Percentiles rank a stretch among this genome's conserved stretches.
Evolutionary conservation across 1,140 invertebrate genomes (phyloP).

Genomic region (Varroa destructor): DNA sequence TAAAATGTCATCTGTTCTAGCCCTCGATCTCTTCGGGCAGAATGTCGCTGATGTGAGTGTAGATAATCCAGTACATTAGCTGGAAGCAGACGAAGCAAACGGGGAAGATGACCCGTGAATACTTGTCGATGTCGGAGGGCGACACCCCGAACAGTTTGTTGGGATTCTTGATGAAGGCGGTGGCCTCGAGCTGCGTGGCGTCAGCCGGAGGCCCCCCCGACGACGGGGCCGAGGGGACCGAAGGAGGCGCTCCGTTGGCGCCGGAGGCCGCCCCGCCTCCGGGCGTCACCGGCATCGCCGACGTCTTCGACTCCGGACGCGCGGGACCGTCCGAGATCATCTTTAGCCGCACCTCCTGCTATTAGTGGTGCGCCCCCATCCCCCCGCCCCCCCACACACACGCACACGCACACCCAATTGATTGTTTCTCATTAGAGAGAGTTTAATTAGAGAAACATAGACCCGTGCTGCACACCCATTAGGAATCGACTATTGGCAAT

Average conservation of each 20-base stretch:
- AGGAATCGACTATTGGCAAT: no score
- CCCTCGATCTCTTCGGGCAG: slow-evolving; percentile 59
- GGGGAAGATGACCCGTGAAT: slow-evolving; percentile 84
- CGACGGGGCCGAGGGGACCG: not conserved
- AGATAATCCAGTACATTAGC: slow-evolving; percentile 95
- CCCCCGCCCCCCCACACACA: no score
- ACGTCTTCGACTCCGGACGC: slow-evolving; percentile 17
- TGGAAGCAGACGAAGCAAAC: slow-evolving; percentile 95
- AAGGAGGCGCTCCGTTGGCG: slow-evolving; percentile 22
- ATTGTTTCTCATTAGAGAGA: no score
- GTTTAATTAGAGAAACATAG: no score
- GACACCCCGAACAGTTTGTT: slow-evolving; percentile 77
- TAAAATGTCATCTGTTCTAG: not conserved
- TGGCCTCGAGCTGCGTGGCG: slow-evolving; percentile 26
- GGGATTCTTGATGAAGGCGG: slow-evolving; percentile 55
- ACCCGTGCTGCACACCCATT: no score
- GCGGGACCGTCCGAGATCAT: slow-evolving; percentile 5
- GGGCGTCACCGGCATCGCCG: slow-evolving; percentile 9
- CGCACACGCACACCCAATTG: no score
- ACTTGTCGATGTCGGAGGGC: slow-evolving; percentile 89
- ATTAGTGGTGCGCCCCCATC: not conserved
- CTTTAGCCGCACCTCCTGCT: slow-evolving; percentile 20
- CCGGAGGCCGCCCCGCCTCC: not conserved
- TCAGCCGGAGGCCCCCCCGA: slow-evolving; percentile 13
- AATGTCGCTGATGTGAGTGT: slow-evolving; percentile 84